Conservation (phyloP, 1,140 invertebrate species). For the Eufriesea mexicana region DNA sequence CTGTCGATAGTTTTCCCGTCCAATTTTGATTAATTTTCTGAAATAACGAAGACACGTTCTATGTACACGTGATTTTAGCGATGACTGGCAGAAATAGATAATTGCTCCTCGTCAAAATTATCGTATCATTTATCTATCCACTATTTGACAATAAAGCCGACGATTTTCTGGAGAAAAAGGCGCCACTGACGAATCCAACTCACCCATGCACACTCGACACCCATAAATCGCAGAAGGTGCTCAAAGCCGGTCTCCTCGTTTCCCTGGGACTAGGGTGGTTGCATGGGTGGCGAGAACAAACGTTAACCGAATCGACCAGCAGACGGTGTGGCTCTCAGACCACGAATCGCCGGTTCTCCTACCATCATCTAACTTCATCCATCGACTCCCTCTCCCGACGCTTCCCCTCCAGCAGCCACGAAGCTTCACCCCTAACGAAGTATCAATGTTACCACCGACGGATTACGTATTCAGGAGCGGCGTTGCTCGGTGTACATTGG, state of each 20-base stretch:
- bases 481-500: constrained; percentile 68
- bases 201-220: not conserved
- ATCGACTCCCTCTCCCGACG: constrained; percentile 5
- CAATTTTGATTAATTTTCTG: too few relatives aligned
- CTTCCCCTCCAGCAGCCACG: not conserved
- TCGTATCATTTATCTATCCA: too few relatives aligned
- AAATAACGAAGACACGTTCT: too few relatives aligned
- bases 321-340: constrained; percentile 34
- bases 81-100: too few relatives aligned
- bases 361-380: constrained; percentile 37
- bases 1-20: too few relatives aligned
- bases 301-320: constrained; percentile 59
- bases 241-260: not conserved
- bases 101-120: too few relatives aligned
- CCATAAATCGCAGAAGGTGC: not conserved
- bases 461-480: constrained; percentile 71
- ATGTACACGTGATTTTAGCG: too few relatives aligned
- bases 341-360: constrained; percentile 30
- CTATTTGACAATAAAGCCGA: too few relatives aligned
- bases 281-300: constrained; percentile 43
- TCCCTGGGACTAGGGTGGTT: not conserved
- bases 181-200: not conserved
- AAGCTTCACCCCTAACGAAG: constrained; percentile 63
- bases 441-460: constrained; percentile 68
- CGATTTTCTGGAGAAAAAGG: too few relatives aligned